Percentiles rank a stretch among this genome's conserved stretches.
Conservation (phyloP, 2,113 vertebrate species). For the Protobothrops mucrosquamatus region DNA sequence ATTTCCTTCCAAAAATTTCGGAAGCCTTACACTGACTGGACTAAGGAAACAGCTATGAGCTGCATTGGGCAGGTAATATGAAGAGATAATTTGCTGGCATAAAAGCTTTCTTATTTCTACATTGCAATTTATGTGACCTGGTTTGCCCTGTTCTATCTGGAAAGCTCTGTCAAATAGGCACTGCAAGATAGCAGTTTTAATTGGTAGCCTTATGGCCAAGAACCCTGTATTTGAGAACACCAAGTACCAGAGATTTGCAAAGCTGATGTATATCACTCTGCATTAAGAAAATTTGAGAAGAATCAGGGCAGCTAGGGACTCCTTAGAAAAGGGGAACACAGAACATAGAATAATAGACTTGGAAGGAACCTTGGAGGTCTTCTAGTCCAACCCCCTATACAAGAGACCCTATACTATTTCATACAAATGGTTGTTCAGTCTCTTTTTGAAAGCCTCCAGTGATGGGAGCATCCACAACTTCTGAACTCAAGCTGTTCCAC, state of each 20-base stretch:
- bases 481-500: not conserved
- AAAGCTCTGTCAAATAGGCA: not conserved
- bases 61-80: not conserved
- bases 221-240: not conserved
- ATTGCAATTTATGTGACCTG: not conserved
- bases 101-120: not conserved
- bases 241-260: not conserved
- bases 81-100: not conserved
- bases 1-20: not conserved
- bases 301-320: not conserved
- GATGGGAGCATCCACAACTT: not conserved
- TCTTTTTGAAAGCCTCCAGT: not conserved
- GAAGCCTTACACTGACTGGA: not conserved
- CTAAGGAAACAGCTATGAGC: not conserved
- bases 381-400: not conserved
- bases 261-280: not conserved
- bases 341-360: not conserved
- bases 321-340: not conserved
- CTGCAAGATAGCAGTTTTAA: not conserved
- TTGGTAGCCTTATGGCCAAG: not conserved
- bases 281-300: not conserved
- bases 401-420: not conserved
- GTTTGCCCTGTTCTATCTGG: not conserved
- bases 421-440: not conserved
- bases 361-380: not conserved